Base-by-base conservation (phyloP, 2,888 invertebrate species). In the Scaptodrosophila latifasciaeformis region DNA sequence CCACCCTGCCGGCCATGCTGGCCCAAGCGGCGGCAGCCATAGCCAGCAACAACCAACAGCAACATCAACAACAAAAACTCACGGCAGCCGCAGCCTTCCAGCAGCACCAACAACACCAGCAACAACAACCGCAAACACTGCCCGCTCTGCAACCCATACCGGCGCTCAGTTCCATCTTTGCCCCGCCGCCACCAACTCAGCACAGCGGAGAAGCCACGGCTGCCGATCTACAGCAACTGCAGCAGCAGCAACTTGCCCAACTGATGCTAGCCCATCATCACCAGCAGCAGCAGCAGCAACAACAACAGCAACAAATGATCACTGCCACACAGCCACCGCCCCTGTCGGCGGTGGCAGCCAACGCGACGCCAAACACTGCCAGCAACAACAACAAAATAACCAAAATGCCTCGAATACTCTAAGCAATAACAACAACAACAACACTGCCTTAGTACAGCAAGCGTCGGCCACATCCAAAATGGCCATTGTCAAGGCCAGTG, bases 91-190 rank as follows among this genome's bases (percentile, higher is more conserved):
- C 66, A 2, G 65, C 63, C 1, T 51, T 57, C 39, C 79, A 70
- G 31, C 79, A 78, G 29, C 74, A 65, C 4, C 75, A 75, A 1
- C 66, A 65, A 0, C 65, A 43, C 0, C 58, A 64, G 0, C 66
- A 62, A 0, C 70, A 70, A 1, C 70, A 67, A 19, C 65, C 70
- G 15, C 70, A 75, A 18, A 55, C 62, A 57, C 61, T 85, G 64
- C 86, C 86, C 1, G 85, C 86, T 2, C 60, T 86, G 45, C 86
- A 86, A 43, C 86, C 86, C 0, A 82, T 86, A 45, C 84, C 85
- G 13, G 84, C 82, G 29, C 54, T 84, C 48, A 84, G 84, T 62
- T 85, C 84, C 7, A 84, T 84, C 18, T 85, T 84, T 49, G 81
- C 82, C 63, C 82, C 55, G 47, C 65, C 59, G 52, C 64, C 52